Evolutionary conservation across 2,888 invertebrate species (phyloP).

Genomic region (Drosophila fungiperda): DNA sequence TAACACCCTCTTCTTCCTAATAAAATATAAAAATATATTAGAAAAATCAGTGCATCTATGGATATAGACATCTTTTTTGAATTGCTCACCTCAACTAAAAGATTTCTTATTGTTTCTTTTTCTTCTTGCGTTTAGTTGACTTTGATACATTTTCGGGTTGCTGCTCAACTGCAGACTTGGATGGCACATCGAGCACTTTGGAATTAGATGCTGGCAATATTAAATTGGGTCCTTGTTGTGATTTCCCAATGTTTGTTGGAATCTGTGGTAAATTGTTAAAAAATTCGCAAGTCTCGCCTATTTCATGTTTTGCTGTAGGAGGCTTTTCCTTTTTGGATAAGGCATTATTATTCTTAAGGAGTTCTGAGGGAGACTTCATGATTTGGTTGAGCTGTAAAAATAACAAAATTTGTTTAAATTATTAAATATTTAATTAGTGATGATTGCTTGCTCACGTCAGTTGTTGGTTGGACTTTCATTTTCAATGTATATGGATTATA

Average conservation of each 20-base stretch:
- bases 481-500: background rate
- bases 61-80: background rate
- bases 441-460: background rate
- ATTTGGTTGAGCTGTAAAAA: background rate
- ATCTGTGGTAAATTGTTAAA: constrained; percentile 10
- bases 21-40: background rate
- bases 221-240: background rate
- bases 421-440: background rate
- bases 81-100: background rate
- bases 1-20: background rate
- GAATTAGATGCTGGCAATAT: background rate
- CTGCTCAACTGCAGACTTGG: background rate
- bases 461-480: background rate
- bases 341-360: background rate
- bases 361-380: background rate
- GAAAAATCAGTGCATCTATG: background rate
- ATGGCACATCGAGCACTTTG: background rate
- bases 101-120: background rate
- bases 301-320: background rate
- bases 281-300: constrained; percentile 7
- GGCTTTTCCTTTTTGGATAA: background rate
- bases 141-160: background rate
- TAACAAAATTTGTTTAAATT: no score
- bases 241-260: background rate
- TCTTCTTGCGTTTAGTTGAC: background rate